A percentile compares a stretch with the other conserved stretches of the same genome.
Evolutionary conservation across 2,797 vertebrate species (phyloP).

Genomic region (Phalanger gymnotis): DNA sequence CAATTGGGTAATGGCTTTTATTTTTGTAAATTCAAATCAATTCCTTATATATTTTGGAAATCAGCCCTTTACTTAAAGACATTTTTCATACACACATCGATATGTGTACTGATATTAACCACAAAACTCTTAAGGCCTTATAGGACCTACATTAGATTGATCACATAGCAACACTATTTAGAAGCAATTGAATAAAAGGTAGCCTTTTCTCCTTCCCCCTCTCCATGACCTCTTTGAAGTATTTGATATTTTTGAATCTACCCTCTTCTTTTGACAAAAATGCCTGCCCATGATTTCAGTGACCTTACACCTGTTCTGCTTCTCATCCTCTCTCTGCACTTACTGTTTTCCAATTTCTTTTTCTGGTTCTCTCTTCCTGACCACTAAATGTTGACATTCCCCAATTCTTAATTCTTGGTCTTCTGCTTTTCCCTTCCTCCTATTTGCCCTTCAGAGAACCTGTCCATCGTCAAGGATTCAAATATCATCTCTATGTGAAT

Average conservation of each 20-base stretch:
- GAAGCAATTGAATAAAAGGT: not conserved
- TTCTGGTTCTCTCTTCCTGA: not conserved
- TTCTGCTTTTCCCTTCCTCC: not conserved
- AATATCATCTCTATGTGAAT: not conserved
- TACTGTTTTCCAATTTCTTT: not conserved
- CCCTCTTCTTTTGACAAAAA: not conserved
- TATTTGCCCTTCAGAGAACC: not conserved
- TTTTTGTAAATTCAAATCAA: not conserved
- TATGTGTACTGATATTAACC: not conserved
- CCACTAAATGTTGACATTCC: not conserved
- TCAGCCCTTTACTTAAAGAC: not conserved
- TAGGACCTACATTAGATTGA: fast-evolving
- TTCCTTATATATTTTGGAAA: not conserved
- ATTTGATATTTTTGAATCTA: not conserved
- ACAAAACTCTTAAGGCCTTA: not conserved
- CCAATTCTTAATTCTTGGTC: not conserved
- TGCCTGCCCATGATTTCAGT: not conserved
- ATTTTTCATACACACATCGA: not conserved
- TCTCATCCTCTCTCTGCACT: not conserved
- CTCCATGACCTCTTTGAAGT: not conserved
- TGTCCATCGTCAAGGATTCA: not conserved
- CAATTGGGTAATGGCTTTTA: not conserved
- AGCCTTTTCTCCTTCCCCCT: not conserved
- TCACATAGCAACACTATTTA: not conserved
- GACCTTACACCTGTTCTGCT: not conserved